Evolutionary conservation across 2,113 vertebrate species (phyloP), one percentile per base, ranked within the genome.

Genomic region (Chaetorhynchus papuensis): DNA sequence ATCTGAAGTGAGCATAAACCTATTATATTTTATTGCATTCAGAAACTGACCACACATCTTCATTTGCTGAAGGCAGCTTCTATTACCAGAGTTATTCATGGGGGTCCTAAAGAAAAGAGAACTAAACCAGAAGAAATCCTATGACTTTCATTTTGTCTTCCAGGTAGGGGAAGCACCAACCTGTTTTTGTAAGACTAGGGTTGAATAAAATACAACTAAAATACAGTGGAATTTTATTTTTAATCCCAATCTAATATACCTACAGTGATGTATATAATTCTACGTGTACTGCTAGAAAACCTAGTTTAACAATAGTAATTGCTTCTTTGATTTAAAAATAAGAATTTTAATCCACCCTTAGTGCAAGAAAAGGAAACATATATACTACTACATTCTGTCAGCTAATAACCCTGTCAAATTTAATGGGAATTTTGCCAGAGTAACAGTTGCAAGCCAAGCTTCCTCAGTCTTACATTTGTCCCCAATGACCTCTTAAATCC

Each of bases 351-450:
- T 59, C 28, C 27, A 52, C 19, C 9, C 33, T 83, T 66, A 71
- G 31, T 47, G 21, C 42, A 89, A 92, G 83, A 59, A 93, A 47
- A 70, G n/a, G 20, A 68, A 83, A 86, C 20, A 50, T 1, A 68
- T 49, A 50, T 16, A 35, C 44, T 66, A 42, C 21, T 60, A 64
- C 59, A 71, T 86, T 82, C 65, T 76, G 59, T 72, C 76, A 89
- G 90, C 80, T 81, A 50, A 39, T 60, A 90, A 77, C 59, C 44
- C 47, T 89, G 69, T 90, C 76, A 83, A 71, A 83, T 68, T 49
- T 64, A 89, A 69, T 33, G 60, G 94, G 59, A 94, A 39, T 53
- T 83, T 49, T 90, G 92, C 68, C 96, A 94, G n/a, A 78, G 33
- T 59, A 81, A 88, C 37, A 52, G 44, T 72, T 49, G 30, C 75